phyloP scores from a whole-genome alignment of 2,113 vertebrate species.

The Pyrgilauda ruficollis region DNA sequence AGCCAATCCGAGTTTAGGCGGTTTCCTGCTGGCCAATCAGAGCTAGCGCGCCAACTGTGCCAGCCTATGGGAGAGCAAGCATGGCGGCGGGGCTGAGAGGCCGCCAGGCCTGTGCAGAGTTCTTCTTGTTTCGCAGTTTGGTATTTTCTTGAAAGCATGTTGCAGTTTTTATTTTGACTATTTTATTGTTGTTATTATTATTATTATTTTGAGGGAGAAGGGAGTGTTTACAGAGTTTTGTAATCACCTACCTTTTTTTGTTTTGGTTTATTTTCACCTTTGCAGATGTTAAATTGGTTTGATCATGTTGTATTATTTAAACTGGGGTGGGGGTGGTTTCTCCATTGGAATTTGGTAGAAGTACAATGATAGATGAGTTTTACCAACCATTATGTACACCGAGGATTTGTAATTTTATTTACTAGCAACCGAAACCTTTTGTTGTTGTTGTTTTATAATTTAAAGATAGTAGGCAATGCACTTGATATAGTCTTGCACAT shows the following conservation, averaged over 20 bases:
- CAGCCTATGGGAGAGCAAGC: constrained; percentile 20
- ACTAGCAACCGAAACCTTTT: constrained; percentile 48
- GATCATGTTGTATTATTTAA: constrained; percentile 71
- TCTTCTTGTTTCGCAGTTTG: constrained; percentile 55
- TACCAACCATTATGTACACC: constrained; percentile 65
- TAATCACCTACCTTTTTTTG: constrained; percentile 67
- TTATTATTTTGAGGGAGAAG: constrained; percentile 47
- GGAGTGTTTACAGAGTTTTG: constrained; percentile 68
- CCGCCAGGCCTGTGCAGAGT: constrained; percentile 38
- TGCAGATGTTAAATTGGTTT: constrained; percentile 66
- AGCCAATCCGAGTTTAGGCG: constrained; percentile 24
- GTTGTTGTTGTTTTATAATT: constrained; percentile 69
- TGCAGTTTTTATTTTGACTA: constrained; percentile 60
- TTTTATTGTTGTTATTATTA: not conserved
- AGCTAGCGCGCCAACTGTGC: constrained; percentile 48
- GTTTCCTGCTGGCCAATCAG: constrained; percentile 12
- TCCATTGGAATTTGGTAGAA: constrained; percentile 54
- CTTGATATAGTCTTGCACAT: constrained; percentile 70
- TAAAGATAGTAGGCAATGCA: constrained; percentile 69
- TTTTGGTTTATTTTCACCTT: constrained; percentile 65
- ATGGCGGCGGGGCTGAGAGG: not conserved
- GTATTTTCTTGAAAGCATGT: constrained; percentile 74
- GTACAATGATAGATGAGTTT: constrained; percentile 46
- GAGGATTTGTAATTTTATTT: constrained; percentile 67
- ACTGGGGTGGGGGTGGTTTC: not conserved